phyloP scores from a whole-genome alignment of 2,113 vertebrate genomes.

The Raja brachyura region DNA sequence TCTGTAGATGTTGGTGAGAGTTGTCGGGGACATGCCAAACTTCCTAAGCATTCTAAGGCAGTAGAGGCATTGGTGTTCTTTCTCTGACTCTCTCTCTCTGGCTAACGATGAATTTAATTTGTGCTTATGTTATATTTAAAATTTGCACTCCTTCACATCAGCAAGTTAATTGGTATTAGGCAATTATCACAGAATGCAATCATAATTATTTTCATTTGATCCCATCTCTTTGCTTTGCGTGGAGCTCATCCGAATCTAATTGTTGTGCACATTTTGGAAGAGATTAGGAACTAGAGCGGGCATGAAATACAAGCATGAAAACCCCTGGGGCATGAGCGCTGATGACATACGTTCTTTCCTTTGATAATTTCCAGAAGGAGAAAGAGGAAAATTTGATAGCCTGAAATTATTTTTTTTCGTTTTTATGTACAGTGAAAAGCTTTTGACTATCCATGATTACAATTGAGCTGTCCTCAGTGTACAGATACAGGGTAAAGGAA shows the following conservation, averaged over 20 bases:
- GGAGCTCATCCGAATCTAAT: conserved; percentile 26
- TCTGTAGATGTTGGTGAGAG: no score
- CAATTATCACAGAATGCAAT: conserved; percentile 23
- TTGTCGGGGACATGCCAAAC: no score
- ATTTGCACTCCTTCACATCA: background rate
- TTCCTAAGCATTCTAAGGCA: no score
- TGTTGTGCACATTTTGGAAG: conserved; percentile 29
- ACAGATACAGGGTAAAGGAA: no score
- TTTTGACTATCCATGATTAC: no score
- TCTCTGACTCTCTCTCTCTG: background rate
- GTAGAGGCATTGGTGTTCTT: no score
- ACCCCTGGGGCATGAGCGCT: background rate
- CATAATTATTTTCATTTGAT: conserved; percentile 28
- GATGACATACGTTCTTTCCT: no score
- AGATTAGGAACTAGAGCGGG: conserved; percentile 11
- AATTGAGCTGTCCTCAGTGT: no score
- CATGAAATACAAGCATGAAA: conserved; percentile 6
- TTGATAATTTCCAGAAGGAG: background rate
- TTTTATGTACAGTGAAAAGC: no score
- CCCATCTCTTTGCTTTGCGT: background rate
- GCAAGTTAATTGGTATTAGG: conserved; percentile 12
- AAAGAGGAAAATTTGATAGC: background rate
- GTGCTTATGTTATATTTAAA: background rate
- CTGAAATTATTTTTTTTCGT: background rate
- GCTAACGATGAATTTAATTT: background rate